phyloP scores from a whole-genome alignment of 1,140 invertebrate species.

The Zophobas atratus region DNA sequence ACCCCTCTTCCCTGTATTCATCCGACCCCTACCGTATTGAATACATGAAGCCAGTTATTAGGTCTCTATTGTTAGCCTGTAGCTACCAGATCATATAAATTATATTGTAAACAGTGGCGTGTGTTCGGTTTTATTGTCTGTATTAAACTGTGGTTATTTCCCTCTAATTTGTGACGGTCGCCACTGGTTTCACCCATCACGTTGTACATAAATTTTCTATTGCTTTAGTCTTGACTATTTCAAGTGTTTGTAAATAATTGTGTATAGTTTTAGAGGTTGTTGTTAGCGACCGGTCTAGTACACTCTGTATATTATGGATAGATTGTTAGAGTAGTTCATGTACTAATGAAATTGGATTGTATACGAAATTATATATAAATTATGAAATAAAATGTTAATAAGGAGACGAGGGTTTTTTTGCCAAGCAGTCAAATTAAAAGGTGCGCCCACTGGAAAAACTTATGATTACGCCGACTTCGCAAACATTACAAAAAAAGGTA shows the following conservation, averaged over 20 bases:
- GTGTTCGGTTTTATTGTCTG: constrained; percentile 64
- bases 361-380: constrained; percentile 47
- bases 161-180: constrained; percentile 51
- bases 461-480: no score
- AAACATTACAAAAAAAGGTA: no score
- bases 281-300: constrained; percentile 6
- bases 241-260: constrained; percentile 39
- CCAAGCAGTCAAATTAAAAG: no score
- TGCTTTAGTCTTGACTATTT: neutral
- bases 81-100: constrained; percentile 68
- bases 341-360: constrained; percentile 40
- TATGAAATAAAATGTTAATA: constrained; percentile 45
- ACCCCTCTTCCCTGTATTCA: constrained; percentile 49
- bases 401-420: constrained; percentile 5
- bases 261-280: constrained; percentile 31
- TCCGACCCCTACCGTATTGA: constrained; percentile 58
- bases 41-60: constrained; percentile 67
- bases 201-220: constrained; percentile 25
- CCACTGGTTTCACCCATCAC: constrained; percentile 12
- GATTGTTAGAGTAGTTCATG: constrained; percentile 30
- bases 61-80: constrained; percentile 66
- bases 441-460: no score
- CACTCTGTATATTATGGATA: constrained; percentile 40
- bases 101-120: constrained; percentile 68
- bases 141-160: constrained; percentile 63